These are phyloP conservation scores for Acleris literana DNA, from an alignment of 2,888 invertebrate species.

Conservation along the genomic window DNA sequence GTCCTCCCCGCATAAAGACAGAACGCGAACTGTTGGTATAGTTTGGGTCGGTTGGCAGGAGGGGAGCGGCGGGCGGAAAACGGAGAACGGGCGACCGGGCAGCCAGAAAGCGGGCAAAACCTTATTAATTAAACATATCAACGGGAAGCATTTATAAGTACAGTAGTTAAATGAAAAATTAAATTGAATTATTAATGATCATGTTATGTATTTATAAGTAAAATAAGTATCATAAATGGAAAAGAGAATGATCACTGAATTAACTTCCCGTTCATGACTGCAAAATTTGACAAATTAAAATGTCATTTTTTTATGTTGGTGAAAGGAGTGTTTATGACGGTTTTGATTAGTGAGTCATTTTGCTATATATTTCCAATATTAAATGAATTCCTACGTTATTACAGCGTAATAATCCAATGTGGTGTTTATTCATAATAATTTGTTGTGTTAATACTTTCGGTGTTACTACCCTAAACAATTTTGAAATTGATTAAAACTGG, in stretches of 20 bases:
- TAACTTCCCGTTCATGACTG: constrained; percentile 27
- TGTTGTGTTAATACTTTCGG: too few species aligned
- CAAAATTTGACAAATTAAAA: constrained; percentile 27
- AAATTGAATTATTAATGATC: neutral
- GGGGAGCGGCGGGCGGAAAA: constrained; percentile 68
- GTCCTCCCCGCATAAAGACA: constrained; percentile 80
- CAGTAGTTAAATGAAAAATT: constrained; percentile 7
- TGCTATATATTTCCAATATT: too few species aligned
- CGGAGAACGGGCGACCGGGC: constrained; percentile 74
- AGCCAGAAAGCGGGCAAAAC: constrained; percentile 60
- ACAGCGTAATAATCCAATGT: too few species aligned
- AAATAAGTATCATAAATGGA: neutral
- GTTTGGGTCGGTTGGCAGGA: constrained; percentile 59
- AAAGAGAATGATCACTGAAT: constrained; percentile 12
- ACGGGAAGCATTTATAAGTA: constrained; percentile 2
- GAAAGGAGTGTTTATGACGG: constrained; percentile 24
- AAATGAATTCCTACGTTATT: too few species aligned
- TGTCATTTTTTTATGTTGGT: constrained; percentile 35
- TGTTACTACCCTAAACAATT: neutral
- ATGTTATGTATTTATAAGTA: neutral
- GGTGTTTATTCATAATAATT: too few species aligned
- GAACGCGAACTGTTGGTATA: constrained; percentile 82
- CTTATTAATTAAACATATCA: constrained; percentile 48
- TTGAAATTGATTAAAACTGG: neutral
- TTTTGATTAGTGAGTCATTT: constrained; percentile 8